A percentile compares a stretch with the other conserved stretches of the same genome.
Conservation (phyloP, 2,888 invertebrate species). For the Augochlorella aurata region DNA sequence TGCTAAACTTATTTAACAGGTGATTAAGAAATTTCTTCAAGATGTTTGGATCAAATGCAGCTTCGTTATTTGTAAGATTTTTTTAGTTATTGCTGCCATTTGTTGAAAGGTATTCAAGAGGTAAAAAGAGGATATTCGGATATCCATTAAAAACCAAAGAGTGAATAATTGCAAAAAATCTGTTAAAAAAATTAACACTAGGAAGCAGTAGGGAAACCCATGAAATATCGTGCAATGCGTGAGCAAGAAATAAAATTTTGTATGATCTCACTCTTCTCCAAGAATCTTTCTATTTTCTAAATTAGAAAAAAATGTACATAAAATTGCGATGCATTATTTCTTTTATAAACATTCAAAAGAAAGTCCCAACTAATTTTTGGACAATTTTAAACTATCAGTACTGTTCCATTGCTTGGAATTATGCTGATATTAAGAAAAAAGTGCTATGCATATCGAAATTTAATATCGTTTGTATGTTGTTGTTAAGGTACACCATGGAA, state of each 20-base stretch:
- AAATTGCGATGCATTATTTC: conserved; percentile 32
- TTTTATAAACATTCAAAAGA: conserved; percentile 37
- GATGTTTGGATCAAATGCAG: conserved; percentile 1
- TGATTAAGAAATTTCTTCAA: conserved; percentile 10
- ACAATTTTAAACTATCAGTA: conserved; percentile 30
- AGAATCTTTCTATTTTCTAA: conserved; percentile 56
- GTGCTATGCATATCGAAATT: conserved; percentile 43
- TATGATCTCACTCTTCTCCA: conserved; percentile 67
- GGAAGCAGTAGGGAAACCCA: conserved; percentile 26
- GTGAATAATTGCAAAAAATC: conserved; percentile 62
- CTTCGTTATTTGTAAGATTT: conserved; percentile 32
- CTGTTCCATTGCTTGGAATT: conserved; percentile 38
- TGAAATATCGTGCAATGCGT: conserved; percentile 46
- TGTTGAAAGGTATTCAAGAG: conserved; percentile 38
- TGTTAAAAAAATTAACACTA: conserved; percentile 39
- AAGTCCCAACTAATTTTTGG: conserved; percentile 15
- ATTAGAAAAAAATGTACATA: conserved; percentile 50
- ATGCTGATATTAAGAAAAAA: conserved; percentile 24
- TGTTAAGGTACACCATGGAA: conserved; percentile 34
- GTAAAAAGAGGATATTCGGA: conserved; percentile 41
- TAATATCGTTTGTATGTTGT: conserved; percentile 38
- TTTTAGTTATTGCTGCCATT: conserved; percentile 38
- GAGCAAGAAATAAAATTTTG: conserved; percentile 56
- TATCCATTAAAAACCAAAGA: conserved; percentile 71
- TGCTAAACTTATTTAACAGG: conserved; percentile 21